Evolutionary conservation across 1,140 invertebrate species (phyloP).

Genomic region (Halyomorpha halys): DNA sequence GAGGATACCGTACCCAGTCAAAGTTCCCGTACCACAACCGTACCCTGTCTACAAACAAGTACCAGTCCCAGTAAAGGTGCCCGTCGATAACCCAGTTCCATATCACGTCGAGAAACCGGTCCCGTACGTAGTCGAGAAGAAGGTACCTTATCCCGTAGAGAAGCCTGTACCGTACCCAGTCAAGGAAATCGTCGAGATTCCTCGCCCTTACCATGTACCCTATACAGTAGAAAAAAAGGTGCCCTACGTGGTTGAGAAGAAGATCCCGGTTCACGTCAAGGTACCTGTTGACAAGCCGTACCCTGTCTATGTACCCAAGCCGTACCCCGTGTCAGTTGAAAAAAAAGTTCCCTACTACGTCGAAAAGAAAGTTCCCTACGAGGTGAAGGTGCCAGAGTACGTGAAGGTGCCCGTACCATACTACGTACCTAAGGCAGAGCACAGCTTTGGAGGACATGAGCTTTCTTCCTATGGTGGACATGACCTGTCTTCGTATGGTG

Average conservation of each 20-base stretch:
- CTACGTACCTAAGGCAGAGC: not conserved
- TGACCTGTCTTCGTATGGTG: too few species aligned
- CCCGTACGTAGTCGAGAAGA: not conserved
- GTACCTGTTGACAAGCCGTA: not conserved
- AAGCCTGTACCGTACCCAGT: not conserved
- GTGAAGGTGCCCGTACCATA: not conserved
- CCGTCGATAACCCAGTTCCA: not conserved
- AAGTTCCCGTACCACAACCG: constrained; percentile 56
- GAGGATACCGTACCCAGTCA: constrained; percentile 35
- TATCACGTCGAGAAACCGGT: not conserved
- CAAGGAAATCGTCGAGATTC: not conserved
- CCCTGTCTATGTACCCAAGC: not conserved
- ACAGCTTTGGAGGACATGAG: not conserved
- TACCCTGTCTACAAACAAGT: constrained; percentile 46
- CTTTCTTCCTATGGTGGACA: too few species aligned
- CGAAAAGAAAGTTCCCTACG: not conserved
- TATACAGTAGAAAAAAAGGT: not conserved
- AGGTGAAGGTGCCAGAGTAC: not conserved
- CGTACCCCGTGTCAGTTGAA: not conserved
- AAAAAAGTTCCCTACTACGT: not conserved
- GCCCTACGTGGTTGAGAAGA: not conserved
- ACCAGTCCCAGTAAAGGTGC: constrained; percentile 24
- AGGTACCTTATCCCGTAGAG: not conserved
- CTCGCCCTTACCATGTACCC: not conserved
- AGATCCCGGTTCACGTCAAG: not conserved